Evolutionary conservation across 2,888 invertebrate species (phyloP).

Genomic region (Mythimna loreyi): DNA sequence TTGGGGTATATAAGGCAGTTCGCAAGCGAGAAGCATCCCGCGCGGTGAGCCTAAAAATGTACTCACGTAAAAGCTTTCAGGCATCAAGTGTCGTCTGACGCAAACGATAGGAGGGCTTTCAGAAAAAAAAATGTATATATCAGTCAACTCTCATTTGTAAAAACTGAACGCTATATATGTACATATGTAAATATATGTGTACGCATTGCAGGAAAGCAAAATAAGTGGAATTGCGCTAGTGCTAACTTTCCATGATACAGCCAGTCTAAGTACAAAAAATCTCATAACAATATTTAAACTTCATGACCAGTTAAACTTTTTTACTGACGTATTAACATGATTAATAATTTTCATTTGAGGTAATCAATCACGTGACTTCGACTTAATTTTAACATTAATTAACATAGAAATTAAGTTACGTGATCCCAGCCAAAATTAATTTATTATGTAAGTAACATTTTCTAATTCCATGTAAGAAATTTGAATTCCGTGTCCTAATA

Average conservation of each 20-base stretch:
- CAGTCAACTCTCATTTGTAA: not conserved
- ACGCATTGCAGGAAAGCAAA: not conserved
- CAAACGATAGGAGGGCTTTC: constrained; percentile 4
- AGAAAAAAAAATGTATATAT: constrained; percentile 14
- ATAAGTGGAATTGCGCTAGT: not conserved
- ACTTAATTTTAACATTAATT: not conserved
- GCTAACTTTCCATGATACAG: not conserved
- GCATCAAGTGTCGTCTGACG: constrained; percentile 28
- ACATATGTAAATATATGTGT: not conserved
- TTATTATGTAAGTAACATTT: not conserved
- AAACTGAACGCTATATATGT: not conserved
- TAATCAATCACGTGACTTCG: constrained; percentile 10
- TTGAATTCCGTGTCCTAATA: not conserved
- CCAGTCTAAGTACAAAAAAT: not conserved
- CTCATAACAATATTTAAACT: not conserved
- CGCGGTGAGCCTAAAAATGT: constrained; percentile 20
- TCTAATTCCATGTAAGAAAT: not conserved
- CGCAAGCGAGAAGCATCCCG: constrained; percentile 25
- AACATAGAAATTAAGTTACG: not conserved
- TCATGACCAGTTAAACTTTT: not conserved
- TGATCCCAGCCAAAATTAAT: not conserved
- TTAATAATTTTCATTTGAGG: not conserved
- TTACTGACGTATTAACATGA: not conserved
- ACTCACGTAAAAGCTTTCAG: constrained; percentile 36
- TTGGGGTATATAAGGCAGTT: constrained; percentile 12